Conservation (phyloP, 2,797 vertebrate species). For the Cyclura pinguis region DNA sequence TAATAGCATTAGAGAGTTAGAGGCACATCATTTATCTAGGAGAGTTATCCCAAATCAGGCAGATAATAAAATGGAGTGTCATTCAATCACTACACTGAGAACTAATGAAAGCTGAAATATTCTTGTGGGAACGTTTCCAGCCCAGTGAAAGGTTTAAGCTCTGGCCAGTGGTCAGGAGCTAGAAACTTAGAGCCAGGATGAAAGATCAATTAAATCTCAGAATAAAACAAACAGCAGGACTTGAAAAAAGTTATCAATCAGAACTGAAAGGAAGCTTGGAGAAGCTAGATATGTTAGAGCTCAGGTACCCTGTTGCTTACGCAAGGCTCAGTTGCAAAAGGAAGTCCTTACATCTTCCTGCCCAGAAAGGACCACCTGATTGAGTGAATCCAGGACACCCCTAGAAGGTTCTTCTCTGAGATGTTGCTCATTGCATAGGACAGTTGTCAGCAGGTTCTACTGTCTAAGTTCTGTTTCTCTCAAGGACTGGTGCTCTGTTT, state of each 20-base stretch:
- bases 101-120: background rate
- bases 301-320: background rate
- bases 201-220: background rate
- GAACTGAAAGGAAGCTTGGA: background rate
- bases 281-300: background rate
- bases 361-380: no score
- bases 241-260: background rate
- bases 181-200: background rate
- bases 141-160: background rate
- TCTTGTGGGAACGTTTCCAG: background rate
- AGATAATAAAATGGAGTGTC: background rate
- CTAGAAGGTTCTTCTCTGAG: background rate
- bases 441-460: background rate
- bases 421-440: background rate
- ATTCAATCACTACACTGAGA: background rate
- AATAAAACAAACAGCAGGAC: background rate
- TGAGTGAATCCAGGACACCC: no score
- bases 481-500: background rate
- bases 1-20: background rate
- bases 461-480: background rate
- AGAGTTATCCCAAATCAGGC: background rate
- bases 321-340: background rate
- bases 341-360: background rate
- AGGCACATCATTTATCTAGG: background rate
- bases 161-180: background rate